Conservation (phyloP, 2,888 invertebrate genomes). For the Carcina quercana region DNA sequence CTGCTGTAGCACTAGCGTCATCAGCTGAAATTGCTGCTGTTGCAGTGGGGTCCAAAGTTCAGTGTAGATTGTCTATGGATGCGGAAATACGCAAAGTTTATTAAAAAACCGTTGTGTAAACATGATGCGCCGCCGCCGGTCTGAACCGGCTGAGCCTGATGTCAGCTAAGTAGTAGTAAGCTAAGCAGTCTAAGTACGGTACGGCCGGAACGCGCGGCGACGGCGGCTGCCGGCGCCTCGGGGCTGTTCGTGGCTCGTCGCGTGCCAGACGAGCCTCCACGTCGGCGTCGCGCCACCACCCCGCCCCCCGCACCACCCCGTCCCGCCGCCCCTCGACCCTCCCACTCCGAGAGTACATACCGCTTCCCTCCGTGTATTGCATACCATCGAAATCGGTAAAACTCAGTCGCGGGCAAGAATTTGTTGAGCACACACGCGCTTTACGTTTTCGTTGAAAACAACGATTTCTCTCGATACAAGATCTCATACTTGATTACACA, state of each 20-base stretch:
- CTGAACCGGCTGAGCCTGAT: too few species aligned
- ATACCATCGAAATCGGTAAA: slow-evolving; percentile 16
- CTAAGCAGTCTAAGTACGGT: neutral
- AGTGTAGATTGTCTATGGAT: too few species aligned
- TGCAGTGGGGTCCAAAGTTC: too few species aligned
- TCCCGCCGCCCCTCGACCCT: slow-evolving; percentile 17
- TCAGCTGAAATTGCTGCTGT: too few species aligned
- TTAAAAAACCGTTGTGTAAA: neutral
- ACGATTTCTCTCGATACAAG: neutral
- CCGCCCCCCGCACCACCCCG: slow-evolving; percentile 32
- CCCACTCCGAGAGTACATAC: slow-evolving; percentile 30
- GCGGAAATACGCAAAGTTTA: neutral
- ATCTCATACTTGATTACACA: neutral
- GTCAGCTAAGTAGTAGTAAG: neutral
- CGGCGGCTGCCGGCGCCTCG: slow-evolving; percentile 21
- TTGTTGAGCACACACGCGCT: slow-evolving; percentile 27
- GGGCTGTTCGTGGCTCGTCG: slow-evolving; percentile 52
- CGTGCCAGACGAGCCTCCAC: slow-evolving; percentile 69
- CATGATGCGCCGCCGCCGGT: too few species aligned
- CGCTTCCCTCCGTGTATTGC: slow-evolving; percentile 30
- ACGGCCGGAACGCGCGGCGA: neutral
- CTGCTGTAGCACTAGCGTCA: too few species aligned
- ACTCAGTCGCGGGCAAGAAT: slow-evolving; percentile 35
- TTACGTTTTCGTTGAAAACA: slow-evolving; percentile 13
- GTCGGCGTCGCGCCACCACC: slow-evolving; percentile 65